Conservation (phyloP, 2,113 vertebrate genomes). For the Sceloporus tristichus region DNA sequence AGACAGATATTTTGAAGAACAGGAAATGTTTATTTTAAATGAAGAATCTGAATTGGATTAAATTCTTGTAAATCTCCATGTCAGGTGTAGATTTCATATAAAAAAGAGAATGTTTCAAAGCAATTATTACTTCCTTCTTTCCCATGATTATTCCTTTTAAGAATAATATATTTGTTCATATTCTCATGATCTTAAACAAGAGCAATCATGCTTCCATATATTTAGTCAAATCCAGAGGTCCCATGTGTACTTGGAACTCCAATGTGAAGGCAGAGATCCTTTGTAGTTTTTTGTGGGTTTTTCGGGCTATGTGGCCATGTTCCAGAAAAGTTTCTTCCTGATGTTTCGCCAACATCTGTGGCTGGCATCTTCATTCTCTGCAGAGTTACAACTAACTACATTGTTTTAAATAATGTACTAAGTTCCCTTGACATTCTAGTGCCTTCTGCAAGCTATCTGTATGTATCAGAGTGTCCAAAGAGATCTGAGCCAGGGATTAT, state of each 20-base stretch:
- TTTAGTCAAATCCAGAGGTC: neutral
- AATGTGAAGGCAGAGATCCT: neutral
- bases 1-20: neutral
- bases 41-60: neutral
- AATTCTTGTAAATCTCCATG: constrained; percentile 9
- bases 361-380: neutral
- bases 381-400: neutral
- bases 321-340: too few relatives aligned
- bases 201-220: neutral
- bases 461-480: neutral
- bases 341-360: too few relatives aligned
- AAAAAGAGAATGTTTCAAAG: neutral
- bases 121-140: constrained; percentile 12
- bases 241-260: neutral
- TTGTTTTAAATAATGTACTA: neutral
- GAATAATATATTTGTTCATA: neutral
- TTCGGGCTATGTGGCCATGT: too few relatives aligned
- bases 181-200: neutral
- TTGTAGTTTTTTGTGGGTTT: neutral
- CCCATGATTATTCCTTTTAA: neutral
- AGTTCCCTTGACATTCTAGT: neutral
- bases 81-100: neutral
- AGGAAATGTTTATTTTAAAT: constrained; percentile 11
- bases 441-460: neutral
- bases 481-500: neutral